phyloP scores from a whole-genome alignment of 2,113 vertebrate genomes.

The Ailurus styani region DNA sequence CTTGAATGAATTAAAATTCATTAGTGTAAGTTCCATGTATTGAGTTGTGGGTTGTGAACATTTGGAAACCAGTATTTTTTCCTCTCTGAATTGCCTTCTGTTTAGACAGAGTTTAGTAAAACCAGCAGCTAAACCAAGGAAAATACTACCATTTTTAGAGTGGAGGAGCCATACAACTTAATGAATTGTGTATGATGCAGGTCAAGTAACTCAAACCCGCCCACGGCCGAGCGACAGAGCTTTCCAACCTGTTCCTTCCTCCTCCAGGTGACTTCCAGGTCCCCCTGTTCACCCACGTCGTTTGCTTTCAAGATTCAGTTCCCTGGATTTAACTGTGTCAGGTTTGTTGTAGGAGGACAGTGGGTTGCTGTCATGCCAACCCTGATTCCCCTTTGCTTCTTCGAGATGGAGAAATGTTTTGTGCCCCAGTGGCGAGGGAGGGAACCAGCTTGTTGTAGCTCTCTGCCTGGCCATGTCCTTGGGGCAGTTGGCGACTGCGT shows the following conservation, averaged over 20 bases:
- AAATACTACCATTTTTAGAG: background rate
- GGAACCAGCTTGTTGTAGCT: background rate
- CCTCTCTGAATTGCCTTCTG: background rate
- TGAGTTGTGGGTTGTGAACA: background rate
- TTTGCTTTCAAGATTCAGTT: background rate
- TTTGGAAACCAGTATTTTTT: background rate
- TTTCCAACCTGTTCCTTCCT: background rate
- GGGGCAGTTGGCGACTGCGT: background rate
- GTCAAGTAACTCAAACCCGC: background rate
- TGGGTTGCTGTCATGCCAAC: background rate
- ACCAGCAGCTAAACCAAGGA: background rate
- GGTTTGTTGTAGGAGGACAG: background rate
- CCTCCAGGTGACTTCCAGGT: background rate
- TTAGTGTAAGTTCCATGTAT: background rate
- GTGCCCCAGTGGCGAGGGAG: fast-evolving
- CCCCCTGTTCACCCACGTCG: fast-evolving
- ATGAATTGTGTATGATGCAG: background rate
- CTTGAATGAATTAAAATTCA: background rate
- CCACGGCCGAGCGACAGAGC: background rate
- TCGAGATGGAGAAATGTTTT: background rate
- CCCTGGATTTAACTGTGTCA: background rate
- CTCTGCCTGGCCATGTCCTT: background rate
- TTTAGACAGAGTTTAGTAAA: constrained; percentile 25
- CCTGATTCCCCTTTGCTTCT: background rate
- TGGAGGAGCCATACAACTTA: background rate